Evolutionary conservation across 2,888 invertebrate species (phyloP).

Genomic region (Tuta absoluta): DNA sequence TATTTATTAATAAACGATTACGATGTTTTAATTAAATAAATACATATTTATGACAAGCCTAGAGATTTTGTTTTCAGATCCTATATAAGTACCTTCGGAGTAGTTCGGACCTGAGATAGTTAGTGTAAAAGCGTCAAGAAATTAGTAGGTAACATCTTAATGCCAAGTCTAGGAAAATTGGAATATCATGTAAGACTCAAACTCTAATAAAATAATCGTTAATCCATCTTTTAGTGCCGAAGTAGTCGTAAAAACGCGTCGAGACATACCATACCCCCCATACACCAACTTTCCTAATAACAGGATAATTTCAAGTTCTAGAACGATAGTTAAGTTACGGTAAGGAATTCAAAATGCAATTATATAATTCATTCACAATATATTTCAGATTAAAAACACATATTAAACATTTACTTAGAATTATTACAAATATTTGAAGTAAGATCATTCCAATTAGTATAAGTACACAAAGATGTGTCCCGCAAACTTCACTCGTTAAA

Average conservation of each 20-base stretch:
- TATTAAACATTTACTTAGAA: conserved; percentile 5
- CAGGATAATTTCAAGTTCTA: neutral
- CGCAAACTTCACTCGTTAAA: neutral
- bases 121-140: neutral
- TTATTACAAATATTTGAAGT: conserved; percentile 7
- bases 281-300: conserved; percentile 4
- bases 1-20: conserved; percentile 67
- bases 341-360: neutral
- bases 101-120: no score
- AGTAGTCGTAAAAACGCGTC: neutral
- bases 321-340: neutral
- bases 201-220: conserved; percentile 11
- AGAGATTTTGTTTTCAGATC: conserved; percentile 43
- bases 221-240: conserved; percentile 15
- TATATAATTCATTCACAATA: conserved; percentile 33
- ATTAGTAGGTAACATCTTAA: neutral
- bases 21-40: conserved; percentile 75
- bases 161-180: neutral
- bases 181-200: neutral
- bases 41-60: conserved; percentile 76
- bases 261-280: neutral
- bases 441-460: neutral
- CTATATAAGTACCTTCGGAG: neutral
- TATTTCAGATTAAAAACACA: conserved; percentile 35
- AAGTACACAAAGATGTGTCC: neutral